Conservation (phyloP, 2,888 invertebrate genomes). For the Acrocera orbiculus region DNA sequence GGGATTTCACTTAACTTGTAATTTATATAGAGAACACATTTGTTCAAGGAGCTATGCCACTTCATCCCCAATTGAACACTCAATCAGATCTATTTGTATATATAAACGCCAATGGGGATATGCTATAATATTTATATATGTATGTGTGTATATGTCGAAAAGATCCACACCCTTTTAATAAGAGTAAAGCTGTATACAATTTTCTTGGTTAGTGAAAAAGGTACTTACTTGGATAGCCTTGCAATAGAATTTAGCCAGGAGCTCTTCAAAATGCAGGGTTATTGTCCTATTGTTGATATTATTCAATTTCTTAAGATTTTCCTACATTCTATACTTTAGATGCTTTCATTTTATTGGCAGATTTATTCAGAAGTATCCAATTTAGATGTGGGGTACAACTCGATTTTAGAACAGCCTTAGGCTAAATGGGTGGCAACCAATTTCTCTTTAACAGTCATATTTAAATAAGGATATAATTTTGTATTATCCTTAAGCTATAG, state of each 20-base stretch:
- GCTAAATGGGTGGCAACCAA: constrained; percentile 5
- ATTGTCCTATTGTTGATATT: no score
- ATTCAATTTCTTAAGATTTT: constrained; percentile 5
- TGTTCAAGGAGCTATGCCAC: constrained; percentile 1
- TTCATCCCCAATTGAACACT: no score
- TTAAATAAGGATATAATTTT: constrained; percentile 15
- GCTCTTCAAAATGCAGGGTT: no score
- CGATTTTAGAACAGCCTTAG: constrained; percentile 5
- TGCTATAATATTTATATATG: no score
- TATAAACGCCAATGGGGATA: no score
- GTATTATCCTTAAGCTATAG: constrained; percentile 11
- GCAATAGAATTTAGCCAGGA: no score
- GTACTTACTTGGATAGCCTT: no score
- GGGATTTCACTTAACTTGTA: constrained; percentile 8
- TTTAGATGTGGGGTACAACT: constrained; percentile 5
- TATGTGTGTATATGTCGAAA: no score
- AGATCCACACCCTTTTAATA: no score
- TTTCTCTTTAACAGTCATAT: constrained; percentile 8
- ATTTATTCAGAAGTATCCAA: constrained; percentile 9
- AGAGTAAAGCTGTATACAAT: no score
- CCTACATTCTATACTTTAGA: constrained; percentile 1
- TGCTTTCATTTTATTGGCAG: constrained; percentile 9
- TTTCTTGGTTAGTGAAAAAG: no score
- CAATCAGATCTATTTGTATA: no score
- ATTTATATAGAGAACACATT: constrained; percentile 9